Percentiles rank a stretch among this genome's conserved stretches.
phyloP scores from a whole-genome alignment of 1,140 invertebrate species.

The Chelonus insularis region DNA sequence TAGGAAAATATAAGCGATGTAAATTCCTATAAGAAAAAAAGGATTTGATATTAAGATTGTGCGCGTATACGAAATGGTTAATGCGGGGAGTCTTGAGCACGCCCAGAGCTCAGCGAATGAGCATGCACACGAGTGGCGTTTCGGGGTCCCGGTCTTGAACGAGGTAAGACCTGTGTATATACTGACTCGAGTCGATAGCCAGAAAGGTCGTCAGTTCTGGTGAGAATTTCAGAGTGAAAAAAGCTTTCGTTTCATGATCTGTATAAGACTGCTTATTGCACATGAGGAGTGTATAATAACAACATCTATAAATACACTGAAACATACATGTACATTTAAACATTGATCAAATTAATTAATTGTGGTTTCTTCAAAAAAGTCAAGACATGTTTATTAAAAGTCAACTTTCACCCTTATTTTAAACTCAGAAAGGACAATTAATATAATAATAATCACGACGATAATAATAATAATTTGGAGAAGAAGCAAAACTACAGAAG shows the following conservation, averaged over 20 bases:
- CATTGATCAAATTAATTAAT: too few relatives aligned
- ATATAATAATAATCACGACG: background rate
- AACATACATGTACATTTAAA: too few relatives aligned
- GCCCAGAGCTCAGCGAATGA: conserved; percentile 6
- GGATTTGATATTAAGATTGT: background rate
- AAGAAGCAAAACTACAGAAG: background rate
- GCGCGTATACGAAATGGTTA: background rate
- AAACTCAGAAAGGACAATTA: too few relatives aligned
- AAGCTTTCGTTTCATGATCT: background rate
- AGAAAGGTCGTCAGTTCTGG: conserved; percentile 13
- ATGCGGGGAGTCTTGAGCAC: conserved; percentile 2
- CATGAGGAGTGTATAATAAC: too few relatives aligned
- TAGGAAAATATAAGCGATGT: background rate
- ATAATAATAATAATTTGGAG: background rate
- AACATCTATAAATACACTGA: too few relatives aligned
- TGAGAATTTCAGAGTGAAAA: conserved; percentile 5
- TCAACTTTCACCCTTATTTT: too few relatives aligned
- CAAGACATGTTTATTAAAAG: too few relatives aligned
- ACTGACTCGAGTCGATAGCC: conserved; percentile 4
- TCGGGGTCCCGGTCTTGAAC: conserved; percentile 6
- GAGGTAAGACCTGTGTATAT: background rate
- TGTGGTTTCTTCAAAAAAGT: too few relatives aligned
- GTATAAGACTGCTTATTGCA: too few relatives aligned
- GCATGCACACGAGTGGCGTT: background rate
- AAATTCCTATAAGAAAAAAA: background rate